A percentile compares a stretch with the other conserved stretches of the same genome.
Conservation (phyloP, 2,888 invertebrate genomes). For the Volucella bombylans region DNA sequence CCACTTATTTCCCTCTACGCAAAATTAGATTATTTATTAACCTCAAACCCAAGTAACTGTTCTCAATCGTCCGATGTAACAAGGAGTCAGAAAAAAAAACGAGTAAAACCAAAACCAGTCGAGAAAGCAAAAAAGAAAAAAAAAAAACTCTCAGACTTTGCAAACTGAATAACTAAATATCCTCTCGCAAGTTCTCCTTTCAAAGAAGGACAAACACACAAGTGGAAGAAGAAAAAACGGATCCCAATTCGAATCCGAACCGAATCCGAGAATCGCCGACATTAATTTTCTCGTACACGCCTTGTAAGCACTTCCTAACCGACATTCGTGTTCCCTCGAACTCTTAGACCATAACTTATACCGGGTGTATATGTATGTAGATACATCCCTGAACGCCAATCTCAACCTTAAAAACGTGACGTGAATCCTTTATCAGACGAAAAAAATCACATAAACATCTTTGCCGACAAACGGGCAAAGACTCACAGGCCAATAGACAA, state of each 20-base stretch:
- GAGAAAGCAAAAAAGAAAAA: conserved; percentile 21
- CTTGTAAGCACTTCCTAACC: conserved; percentile 62
- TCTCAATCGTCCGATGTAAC: conserved; percentile 40
- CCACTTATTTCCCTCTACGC: conserved; percentile 15
- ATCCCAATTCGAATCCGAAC: conserved; percentile 56
- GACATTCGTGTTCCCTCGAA: conserved; percentile 27
- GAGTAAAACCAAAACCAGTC: background rate
- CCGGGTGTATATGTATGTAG: conserved; percentile 39
- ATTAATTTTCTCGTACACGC: conserved; percentile 71
- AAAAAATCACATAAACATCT: conserved; percentile 22
- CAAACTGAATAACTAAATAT: conserved; percentile 70
- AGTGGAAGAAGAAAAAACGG: conserved; percentile 32
- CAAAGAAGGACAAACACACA: conserved; percentile 16
- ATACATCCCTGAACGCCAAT: conserved; percentile 53
- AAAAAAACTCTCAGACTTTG: conserved; percentile 48
- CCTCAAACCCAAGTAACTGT: conserved; percentile 43
- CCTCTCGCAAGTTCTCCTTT: conserved; percentile 10
- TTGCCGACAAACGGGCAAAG: background rate
- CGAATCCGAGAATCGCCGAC: conserved; percentile 55
- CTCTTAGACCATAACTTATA: conserved; percentile 39
- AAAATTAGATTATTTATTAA: conserved; percentile 68
- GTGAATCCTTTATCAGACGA: conserved; percentile 60
- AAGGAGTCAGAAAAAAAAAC: conserved; percentile 7
- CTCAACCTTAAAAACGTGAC: conserved; percentile 64
- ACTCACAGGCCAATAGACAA: background rate